Evolutionary conservation across 2,888 invertebrate genomes (phyloP).

Genomic region (Drosophila fulvimacula): DNA sequence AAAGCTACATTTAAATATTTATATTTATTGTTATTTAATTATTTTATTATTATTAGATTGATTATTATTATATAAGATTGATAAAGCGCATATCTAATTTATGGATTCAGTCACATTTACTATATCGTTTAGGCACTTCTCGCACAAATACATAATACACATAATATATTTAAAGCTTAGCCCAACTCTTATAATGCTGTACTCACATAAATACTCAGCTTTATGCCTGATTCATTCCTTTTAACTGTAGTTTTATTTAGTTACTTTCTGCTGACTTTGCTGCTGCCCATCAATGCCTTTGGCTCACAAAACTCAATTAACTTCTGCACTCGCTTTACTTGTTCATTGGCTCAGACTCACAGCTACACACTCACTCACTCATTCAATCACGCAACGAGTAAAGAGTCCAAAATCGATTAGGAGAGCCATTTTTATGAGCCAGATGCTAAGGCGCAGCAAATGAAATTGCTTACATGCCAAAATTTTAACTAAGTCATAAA

Average conservation of each 20-base stretch:
- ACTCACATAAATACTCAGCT: neutral
- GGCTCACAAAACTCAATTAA: conserved; percentile 69
- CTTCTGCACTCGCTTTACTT: conserved; percentile 34
- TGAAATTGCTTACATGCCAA: conserved; percentile 75
- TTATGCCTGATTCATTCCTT: neutral
- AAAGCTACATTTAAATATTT: too few species aligned
- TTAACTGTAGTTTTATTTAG: conserved; percentile 12
- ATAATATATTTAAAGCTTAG: neutral
- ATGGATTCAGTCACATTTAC: neutral
- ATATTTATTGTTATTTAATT: too few species aligned
- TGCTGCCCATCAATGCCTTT: conserved; percentile 23
- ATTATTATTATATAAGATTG: too few species aligned
- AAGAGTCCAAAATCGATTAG: conserved; percentile 72
- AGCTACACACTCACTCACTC: conserved; percentile 20
- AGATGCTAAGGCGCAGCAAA: conserved; percentile 40
- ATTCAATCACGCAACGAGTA: conserved; percentile 23
- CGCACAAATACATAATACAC: neutral
- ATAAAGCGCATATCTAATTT: too few species aligned
- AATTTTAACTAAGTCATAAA: conserved; percentile 77
- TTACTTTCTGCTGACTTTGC: conserved; percentile 50
- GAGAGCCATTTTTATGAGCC: conserved; percentile 66
- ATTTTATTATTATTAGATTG: too few species aligned
- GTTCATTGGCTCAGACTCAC: neutral
- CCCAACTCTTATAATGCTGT: neutral
- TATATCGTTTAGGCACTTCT: neutral